A percentile compares a stretch with the other conserved stretches of the same genome.
Conservation (phyloP, 2,888 invertebrate genomes). For the Drosophila emarginata region DNA sequence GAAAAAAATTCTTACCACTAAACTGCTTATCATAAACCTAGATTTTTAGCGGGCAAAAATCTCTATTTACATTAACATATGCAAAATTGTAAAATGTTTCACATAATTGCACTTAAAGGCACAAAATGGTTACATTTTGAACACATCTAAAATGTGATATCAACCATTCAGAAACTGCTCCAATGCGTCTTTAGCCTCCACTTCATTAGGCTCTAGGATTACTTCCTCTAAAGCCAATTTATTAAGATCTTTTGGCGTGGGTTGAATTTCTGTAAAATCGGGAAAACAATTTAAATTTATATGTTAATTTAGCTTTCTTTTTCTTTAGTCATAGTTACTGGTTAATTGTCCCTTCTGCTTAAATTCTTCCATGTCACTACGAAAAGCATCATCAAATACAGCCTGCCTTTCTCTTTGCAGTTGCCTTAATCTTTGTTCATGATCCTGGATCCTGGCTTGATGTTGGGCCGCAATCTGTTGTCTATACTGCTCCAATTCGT, state of each 20-base stretch:
- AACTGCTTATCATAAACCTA: neutral
- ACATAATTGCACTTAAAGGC: constrained; percentile 51
- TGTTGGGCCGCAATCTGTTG: constrained; percentile 85
- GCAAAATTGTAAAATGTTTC: constrained; percentile 8
- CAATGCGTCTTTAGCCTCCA: constrained; percentile 84
- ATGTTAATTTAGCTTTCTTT: neutral
- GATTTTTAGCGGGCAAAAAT: neutral
- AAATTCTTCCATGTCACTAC: constrained; percentile 86
- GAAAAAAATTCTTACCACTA: neutral
- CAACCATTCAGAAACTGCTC: constrained; percentile 85
- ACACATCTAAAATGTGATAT: constrained; percentile 10
- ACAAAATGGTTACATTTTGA: constrained; percentile 26
- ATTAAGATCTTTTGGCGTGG: constrained; percentile 41
- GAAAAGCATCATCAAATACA: constrained; percentile 88
- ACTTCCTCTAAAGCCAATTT: constrained; percentile 86
- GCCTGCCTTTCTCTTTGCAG: constrained; percentile 86
- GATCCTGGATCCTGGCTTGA: constrained; percentile 84
- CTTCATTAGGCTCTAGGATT: constrained; percentile 84
- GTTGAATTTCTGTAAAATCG: constrained; percentile 64
- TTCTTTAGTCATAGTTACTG: constrained; percentile 81
- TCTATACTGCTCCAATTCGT: constrained; percentile 83
- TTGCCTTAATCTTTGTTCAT: constrained; percentile 84
- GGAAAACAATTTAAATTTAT: neutral
- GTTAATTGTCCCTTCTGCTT: constrained; percentile 86
- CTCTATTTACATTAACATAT: neutral